Evolutionary conservation across 2,888 invertebrate genomes (phyloP), one percentile per base, ranked within the genome.

Genomic region (Odiellus spinosus): DNA sequence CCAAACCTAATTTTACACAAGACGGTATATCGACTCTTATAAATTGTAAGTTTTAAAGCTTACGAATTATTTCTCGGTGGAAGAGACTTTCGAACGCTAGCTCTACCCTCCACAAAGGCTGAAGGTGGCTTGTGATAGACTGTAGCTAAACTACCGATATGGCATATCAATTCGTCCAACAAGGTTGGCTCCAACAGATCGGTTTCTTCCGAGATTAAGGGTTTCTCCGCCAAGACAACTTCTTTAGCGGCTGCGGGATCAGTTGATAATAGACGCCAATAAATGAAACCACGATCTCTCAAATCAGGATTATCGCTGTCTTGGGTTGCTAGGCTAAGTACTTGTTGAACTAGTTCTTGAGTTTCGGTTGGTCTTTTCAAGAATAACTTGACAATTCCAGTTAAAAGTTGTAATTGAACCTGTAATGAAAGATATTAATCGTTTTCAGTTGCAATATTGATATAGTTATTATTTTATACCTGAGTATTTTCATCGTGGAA

Each of bases 221-320:
- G 98, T 63, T 98, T 98, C 67, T 99, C 98, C 0, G 98, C 96
- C 41, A 98, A 71, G 1, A 99, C 96, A 33, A 98, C 96, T 67
- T 98, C 95, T 65, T 98, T 98, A 18, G 98, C 98, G 1, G 98
- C 98, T 4, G 91, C 95, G 0, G 98, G 98, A 71, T 99, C 98
- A 1, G 98, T 98, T 34, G 95, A 96, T 32, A 98, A 72, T 45
- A 98, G 74, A 40, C 98, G 79, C 98, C 98, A 99, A 70, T 99
- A 98, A 63, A 98, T 98, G 68, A 96, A 98, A 41, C 98, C 98
- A 53, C 98, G 82, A 66, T 98, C 98, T 50, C 98, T 74, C 36
- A 98, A 73, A 66, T 98, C 98, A 0, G 98, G 98, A 71, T 99
- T 98, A 66, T 99, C 98, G 5, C 93, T 93, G 57, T 77, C 84